A percentile compares a stretch with the other conserved stretches of the same genome.
Conservation (phyloP, 2,797 vertebrate species). For the Dendrocincla fuliginosa region DNA sequence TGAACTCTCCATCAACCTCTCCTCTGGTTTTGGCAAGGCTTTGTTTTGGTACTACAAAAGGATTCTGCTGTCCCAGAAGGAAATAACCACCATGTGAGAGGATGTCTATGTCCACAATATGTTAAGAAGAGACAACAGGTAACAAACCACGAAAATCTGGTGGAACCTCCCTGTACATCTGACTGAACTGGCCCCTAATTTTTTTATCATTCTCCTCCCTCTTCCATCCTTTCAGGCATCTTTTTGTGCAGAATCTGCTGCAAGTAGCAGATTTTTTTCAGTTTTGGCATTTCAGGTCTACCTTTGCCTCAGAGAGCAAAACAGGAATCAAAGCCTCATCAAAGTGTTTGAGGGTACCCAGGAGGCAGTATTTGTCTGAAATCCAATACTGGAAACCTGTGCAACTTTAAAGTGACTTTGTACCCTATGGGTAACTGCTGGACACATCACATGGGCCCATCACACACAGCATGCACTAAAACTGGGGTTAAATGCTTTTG, state of each 20-base stretch:
- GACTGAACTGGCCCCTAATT: neutral
- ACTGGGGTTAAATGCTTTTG: neutral
- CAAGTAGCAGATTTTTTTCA: neutral
- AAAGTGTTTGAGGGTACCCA: neutral
- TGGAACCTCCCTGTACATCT: neutral
- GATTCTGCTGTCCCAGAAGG: neutral
- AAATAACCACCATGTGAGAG: neutral
- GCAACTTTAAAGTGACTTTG: neutral
- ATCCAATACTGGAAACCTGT: neutral
- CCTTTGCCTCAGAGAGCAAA: neutral
- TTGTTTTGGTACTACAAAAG: neutral
- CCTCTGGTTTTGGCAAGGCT: neutral
- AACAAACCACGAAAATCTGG: neutral
- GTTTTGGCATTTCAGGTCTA: neutral
- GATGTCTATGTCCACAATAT: neutral
- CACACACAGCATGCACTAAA: rapidly evolving
- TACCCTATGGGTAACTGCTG: neutral
- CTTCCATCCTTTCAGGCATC: neutral
- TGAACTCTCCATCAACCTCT: neutral
- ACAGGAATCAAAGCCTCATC: neutral
- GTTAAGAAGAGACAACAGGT: neutral
- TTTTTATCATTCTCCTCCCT: neutral
- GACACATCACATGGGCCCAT: neutral
- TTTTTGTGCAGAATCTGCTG: neutral
- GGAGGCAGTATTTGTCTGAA: neutral